Percentiles rank a stretch among this genome's conserved stretches.
These are phyloP conservation scores for Perccottus glenii DNA, from an alignment of 2,113 vertebrate genomes.

Conservation along the genomic window DNA sequence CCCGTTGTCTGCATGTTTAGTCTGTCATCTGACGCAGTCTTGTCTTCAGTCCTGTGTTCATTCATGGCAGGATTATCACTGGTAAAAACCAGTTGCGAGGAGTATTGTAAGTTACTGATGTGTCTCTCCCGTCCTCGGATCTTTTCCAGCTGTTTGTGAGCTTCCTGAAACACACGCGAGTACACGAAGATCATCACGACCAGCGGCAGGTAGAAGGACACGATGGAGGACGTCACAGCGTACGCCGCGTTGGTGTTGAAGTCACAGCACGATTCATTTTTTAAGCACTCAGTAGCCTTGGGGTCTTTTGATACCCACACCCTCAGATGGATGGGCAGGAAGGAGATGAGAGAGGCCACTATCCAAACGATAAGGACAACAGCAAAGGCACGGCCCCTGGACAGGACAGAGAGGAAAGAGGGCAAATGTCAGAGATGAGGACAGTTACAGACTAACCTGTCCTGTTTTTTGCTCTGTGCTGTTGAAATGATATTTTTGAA, in stretches of 20 bases:
- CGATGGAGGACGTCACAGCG: constrained; percentile 90
- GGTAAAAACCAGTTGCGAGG: constrained; percentile 46
- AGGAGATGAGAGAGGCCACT: constrained; percentile 93
- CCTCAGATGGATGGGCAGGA: constrained; percentile 92
- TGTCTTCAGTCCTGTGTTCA: constrained; percentile 57
- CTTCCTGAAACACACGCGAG: constrained; percentile 91
- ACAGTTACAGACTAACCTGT: not conserved
- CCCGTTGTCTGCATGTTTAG: constrained; percentile 36
- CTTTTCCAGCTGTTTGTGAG: constrained; percentile 91
- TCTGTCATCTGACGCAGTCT: constrained; percentile 31
- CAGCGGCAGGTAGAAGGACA: constrained; percentile 95
- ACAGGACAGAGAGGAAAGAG: constrained; percentile 3
- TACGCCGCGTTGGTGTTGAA: constrained; percentile 91
- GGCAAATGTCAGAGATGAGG: not conserved
- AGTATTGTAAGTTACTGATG: constrained; percentile 81
- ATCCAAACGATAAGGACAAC: constrained; percentile 90
- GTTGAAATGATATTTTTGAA: too few species aligned
- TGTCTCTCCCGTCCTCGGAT: constrained; percentile 88
- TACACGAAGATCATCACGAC: constrained; percentile 96
- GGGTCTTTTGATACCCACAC: constrained; percentile 79
- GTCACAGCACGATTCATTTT: constrained; percentile 84
- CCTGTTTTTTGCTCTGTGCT: too few species aligned
- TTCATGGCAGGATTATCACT: constrained; percentile 70
- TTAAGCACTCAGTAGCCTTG: constrained; percentile 74
- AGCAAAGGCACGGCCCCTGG: constrained; percentile 77